phyloP scores from a whole-genome alignment of 2,797 vertebrate species.

The Alauda arvensis region DNA sequence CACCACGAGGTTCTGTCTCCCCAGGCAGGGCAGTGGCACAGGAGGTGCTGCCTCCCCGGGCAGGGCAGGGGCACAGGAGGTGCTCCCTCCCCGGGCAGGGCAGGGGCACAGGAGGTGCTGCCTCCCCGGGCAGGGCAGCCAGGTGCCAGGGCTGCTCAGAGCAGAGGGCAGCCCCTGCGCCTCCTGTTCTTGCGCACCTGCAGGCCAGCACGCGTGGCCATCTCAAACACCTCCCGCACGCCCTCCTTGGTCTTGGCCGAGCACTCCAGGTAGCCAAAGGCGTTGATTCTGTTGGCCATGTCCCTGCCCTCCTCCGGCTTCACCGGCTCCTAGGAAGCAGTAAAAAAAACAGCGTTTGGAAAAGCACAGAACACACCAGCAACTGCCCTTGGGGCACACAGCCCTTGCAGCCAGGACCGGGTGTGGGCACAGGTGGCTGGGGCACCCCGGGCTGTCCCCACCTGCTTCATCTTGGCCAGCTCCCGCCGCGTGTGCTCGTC shows the following conservation, averaged over 20 bases:
- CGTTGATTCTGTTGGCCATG: slow-evolving; percentile 94
- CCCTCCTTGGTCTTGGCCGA: slow-evolving; percentile 97
- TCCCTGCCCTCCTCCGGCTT: slow-evolving; percentile 93
- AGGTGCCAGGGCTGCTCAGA: slow-evolving; percentile 58
- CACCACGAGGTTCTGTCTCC: no score
- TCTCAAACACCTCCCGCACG: slow-evolving; percentile 94
- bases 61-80: no score
- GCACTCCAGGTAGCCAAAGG: slow-evolving; percentile 96
- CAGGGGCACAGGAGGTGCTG: neutral
- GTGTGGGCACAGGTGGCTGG: accelerated
- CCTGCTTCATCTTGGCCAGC: slow-evolving; percentile 98
- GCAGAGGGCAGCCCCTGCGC: slow-evolving; percentile 84
- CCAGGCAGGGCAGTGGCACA: no score
- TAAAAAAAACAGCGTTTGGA: neutral
- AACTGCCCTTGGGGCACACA: neutral
- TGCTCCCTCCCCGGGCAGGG: neutral
- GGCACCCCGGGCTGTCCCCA: slow-evolving; percentile 23
- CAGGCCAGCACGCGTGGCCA: slow-evolving; percentile 93
- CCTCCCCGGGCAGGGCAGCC: neutral
- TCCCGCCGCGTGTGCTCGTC: slow-evolving; percentile 91
- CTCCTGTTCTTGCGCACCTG: slow-evolving; percentile 93
- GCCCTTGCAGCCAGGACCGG: accelerated
- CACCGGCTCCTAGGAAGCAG: slow-evolving; percentile 84
- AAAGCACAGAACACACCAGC: neutral
- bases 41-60: no score